Conservation (phyloP, 2,888 invertebrate genomes). For the Meiosimyza decipiens region DNA sequence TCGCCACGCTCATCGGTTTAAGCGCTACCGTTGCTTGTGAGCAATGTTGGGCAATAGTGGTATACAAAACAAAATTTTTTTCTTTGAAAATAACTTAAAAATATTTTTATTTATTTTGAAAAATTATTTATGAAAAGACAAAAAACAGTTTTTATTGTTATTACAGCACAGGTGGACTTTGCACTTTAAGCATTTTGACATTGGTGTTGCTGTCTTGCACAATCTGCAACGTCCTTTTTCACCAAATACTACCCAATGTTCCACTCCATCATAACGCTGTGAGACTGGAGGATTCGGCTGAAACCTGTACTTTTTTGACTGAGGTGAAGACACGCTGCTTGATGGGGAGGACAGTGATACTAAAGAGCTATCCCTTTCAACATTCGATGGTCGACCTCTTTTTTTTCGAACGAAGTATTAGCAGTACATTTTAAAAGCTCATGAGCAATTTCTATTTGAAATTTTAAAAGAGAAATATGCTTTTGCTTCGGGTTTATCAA, state of each 20-base stretch:
- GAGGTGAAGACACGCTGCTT: conserved; percentile 17
- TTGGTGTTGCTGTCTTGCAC: conserved; percentile 41
- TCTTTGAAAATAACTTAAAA: too few relatives aligned
- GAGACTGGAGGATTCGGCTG: conserved; percentile 40
- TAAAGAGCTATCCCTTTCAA: too few relatives aligned
- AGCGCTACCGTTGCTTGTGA: too few relatives aligned
- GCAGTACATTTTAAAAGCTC: too few relatives aligned
- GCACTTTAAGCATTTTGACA: conserved; percentile 42
- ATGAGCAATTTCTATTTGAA: conserved; percentile 16
- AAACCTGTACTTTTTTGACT: conserved; percentile 42
- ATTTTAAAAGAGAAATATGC: conserved; percentile 26
- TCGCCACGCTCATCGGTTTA: too few relatives aligned
- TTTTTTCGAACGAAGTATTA: too few relatives aligned
- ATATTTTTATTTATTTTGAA: not conserved
- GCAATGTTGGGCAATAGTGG: too few relatives aligned
- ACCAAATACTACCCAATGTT: conserved; percentile 38
- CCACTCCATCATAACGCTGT: not conserved
- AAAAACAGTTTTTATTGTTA: not conserved
- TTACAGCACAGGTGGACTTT: conserved; percentile 3
- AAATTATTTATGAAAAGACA: not conserved
- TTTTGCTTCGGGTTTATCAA: conserved; percentile 1
- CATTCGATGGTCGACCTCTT: too few relatives aligned
- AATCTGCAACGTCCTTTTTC: conserved; percentile 42
- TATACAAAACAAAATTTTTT: too few relatives aligned
- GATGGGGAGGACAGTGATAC: not conserved